phyloP scores from a whole-genome alignment of 2,797 vertebrate genomes.

The Enteromius treurensis region DNA sequence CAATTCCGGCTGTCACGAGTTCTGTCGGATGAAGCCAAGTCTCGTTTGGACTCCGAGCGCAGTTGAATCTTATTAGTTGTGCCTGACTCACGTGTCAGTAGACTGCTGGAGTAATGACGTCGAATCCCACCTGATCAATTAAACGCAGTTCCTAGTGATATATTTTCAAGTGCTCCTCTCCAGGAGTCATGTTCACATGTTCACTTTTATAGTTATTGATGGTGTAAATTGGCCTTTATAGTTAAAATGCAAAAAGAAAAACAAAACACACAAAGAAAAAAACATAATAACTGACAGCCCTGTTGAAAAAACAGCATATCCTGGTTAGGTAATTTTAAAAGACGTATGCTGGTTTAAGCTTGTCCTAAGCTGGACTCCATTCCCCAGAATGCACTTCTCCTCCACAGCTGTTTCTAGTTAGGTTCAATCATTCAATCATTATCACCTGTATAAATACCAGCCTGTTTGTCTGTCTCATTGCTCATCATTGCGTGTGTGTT shows the following conservation, averaged over 20 bases:
- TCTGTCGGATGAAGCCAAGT: slow-evolving; percentile 21
- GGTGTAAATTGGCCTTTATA: background rate
- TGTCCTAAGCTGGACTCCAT: too few relatives aligned
- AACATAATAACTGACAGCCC: too few relatives aligned
- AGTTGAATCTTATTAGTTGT: slow-evolving; percentile 47
- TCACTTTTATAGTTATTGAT: background rate
- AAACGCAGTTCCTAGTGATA: background rate
- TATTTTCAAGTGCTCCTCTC: background rate
- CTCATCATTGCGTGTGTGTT: too few relatives aligned
- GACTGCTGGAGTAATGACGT: background rate
- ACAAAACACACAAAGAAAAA: too few relatives aligned
- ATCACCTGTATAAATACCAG: too few relatives aligned
- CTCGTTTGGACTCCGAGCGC: slow-evolving; percentile 14
- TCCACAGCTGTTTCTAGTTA: too few relatives aligned
- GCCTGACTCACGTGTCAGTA: slow-evolving; percentile 25
- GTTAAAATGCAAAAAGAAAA: background rate
- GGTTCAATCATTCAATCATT: too few relatives aligned
- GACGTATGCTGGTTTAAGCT: too few relatives aligned
- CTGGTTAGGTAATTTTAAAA: too few relatives aligned
- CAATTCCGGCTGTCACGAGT: slow-evolving; percentile 17
- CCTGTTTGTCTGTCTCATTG: too few relatives aligned
- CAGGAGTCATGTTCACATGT: slow-evolving; percentile 12
- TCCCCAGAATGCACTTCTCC: too few relatives aligned
- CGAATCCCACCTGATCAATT: slow-evolving; percentile 20
- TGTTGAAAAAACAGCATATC: too few relatives aligned